Evolutionary conservation across 2,888 invertebrate species (phyloP).

Genomic region (Incurvaria masculella): DNA sequence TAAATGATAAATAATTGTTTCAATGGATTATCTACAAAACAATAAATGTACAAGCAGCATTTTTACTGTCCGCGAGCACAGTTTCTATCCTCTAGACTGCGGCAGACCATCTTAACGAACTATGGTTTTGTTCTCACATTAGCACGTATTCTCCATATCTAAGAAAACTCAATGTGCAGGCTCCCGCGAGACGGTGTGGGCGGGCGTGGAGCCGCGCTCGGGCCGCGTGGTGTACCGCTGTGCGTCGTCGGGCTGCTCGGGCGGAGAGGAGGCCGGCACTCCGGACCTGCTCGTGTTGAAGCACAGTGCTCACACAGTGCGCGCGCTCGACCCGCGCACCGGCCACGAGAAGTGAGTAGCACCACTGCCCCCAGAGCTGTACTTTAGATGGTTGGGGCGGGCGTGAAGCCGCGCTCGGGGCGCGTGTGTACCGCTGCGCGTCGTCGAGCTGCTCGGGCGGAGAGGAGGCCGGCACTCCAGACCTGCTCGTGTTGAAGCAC

Average conservation of each 20-base stretch:
- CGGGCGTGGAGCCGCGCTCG: constrained; percentile 76
- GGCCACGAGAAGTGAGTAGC: constrained; percentile 74
- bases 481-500: constrained; percentile 74
- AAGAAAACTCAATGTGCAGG: no score
- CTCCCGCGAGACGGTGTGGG: constrained; percentile 81
- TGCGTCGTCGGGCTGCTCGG: constrained; percentile 67
- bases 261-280: constrained; percentile 55
- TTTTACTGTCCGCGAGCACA: no score
- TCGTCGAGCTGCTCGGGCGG: constrained; percentile 67
- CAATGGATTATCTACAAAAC: background rate
- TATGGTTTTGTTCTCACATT: no score
- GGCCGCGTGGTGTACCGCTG: constrained; percentile 77
- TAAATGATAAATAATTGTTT: constrained; percentile 3
- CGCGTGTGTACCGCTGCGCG: constrained; percentile 69
- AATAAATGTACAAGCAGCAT: no score
- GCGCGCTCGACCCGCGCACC: constrained; percentile 84
- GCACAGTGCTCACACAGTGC: constrained; percentile 80
- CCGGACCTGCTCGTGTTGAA: constrained; percentile 70
- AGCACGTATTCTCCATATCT: no score
- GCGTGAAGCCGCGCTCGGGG: background rate
- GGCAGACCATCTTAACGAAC: no score
- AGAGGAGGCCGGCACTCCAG: constrained; percentile 51
- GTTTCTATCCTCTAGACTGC: no score
- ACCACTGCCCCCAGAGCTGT: background rate
- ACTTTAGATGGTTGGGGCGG: background rate